Percentiles rank a stretch among this genome's conserved stretches.
Evolutionary conservation across 2,797 vertebrate species (phyloP).

Genomic region (Halcyon chelicuti): DNA sequence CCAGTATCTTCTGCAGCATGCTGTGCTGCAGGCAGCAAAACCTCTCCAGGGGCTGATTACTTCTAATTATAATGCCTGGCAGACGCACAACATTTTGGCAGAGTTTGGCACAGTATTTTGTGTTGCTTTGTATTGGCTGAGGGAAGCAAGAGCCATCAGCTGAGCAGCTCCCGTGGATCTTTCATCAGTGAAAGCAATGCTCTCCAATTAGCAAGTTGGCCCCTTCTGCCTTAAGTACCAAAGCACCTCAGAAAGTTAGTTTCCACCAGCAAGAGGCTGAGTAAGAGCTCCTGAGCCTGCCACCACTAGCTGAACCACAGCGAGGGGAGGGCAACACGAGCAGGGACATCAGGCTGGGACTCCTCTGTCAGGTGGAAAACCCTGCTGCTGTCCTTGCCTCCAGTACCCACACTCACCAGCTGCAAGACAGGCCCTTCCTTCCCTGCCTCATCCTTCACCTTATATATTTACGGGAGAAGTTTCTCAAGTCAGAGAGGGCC

Average conservation of each 20-base stretch:
- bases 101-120: background rate
- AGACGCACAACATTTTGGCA: background rate
- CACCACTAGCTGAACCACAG: rapidly evolving
- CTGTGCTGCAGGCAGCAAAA: background rate
- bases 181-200: background rate
- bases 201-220: background rate
- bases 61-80: background rate
- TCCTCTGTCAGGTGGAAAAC: background rate
- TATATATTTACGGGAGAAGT: background rate
- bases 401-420: background rate
- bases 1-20: background rate
- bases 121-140: background rate
- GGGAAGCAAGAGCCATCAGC: background rate
- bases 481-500: background rate
- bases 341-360: background rate
- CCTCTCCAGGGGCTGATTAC: background rate
- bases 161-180: rapidly evolving
- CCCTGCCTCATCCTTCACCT: background rate
- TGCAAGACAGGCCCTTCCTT: background rate
- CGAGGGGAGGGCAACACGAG: rapidly evolving
- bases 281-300: background rate
- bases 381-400: background rate
- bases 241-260: background rate
- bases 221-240: background rate
- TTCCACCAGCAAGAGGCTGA: background rate